Conservation (phyloP, 2,797 vertebrate genomes). For the Protosalanx chinensis region DNA sequence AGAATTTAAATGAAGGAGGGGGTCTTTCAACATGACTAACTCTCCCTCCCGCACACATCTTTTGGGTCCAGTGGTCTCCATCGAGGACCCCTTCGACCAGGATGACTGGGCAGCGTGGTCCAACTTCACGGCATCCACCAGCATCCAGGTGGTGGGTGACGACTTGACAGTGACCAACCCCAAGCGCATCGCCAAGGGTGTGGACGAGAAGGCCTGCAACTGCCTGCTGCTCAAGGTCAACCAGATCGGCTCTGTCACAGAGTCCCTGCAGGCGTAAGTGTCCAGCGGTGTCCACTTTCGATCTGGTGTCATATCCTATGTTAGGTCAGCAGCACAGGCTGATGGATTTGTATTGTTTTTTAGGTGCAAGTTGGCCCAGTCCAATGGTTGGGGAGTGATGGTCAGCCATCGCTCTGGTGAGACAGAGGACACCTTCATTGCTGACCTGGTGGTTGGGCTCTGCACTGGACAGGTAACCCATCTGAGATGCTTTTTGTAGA, state of each 20-base stretch:
- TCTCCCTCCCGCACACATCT: background rate
- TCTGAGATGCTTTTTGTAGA: background rate
- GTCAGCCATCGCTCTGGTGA: slow-evolving; percentile 98
- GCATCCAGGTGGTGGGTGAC: slow-evolving; percentile 96
- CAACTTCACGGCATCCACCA: slow-evolving; percentile 84
- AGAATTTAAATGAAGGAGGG: no score
- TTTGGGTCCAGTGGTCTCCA: slow-evolving; percentile 85
- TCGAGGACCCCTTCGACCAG: slow-evolving; percentile 98
- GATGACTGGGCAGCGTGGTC: slow-evolving; percentile 95
- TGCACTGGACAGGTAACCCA: slow-evolving; percentile 92
- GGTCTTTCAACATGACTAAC: background rate
- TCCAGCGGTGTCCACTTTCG: background rate
- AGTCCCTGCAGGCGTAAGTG: slow-evolving; percentile 95
- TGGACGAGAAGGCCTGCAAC: slow-evolving; percentile 89
- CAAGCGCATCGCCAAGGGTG: slow-evolving; percentile 89
- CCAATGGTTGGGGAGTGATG: slow-evolving; percentile 97
- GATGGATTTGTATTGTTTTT: background rate
- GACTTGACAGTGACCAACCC: slow-evolving; percentile 98
- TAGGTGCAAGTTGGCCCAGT: slow-evolving; percentile 96
- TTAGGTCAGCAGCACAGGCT: slow-evolving; percentile 2
- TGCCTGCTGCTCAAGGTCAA: slow-evolving; percentile 99
- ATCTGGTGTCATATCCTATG: background rate
- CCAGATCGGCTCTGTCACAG: slow-evolving; percentile 95
- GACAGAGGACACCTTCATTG: slow-evolving; percentile 98
- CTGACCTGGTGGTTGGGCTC: slow-evolving; percentile 97